These are phyloP conservation scores for Hypolimnas misippus DNA, from an alignment of 2,888 invertebrate species.

Conservation along the genomic window DNA sequence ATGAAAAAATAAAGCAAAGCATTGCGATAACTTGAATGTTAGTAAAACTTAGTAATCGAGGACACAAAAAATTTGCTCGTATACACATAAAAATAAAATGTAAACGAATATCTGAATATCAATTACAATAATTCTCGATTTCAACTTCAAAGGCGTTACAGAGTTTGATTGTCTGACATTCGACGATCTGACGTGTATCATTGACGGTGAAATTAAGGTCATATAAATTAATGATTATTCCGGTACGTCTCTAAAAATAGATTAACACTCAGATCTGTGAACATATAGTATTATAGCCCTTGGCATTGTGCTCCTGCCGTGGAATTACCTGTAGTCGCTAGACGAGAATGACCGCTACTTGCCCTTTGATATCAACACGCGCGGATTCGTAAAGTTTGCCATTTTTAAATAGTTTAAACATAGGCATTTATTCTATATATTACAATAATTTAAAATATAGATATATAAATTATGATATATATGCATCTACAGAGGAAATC, in stretches of 20 bases:
- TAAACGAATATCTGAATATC: not conserved
- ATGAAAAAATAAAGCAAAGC: no score
- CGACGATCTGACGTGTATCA: not conserved
- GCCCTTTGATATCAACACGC: constrained; percentile 42
- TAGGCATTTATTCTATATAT: no score
- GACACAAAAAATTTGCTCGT: no score
- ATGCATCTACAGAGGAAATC: no score
- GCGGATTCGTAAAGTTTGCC: constrained; percentile 8
- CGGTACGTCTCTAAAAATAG: constrained; percentile 18
- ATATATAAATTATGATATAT: no score
- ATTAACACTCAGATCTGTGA: constrained; percentile 29
- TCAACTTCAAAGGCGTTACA: constrained; percentile 1
- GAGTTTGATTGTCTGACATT: not conserved
- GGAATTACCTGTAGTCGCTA: constrained; percentile 32
- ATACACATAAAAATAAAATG: no score
- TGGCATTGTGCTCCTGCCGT: constrained; percentile 38
- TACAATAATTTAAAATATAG: no score
- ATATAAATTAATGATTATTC: constrained; percentile 22
- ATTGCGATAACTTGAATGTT: no score
- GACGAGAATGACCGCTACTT: constrained; percentile 47
- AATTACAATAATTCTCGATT: not conserved
- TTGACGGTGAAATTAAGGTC: constrained; percentile 16
- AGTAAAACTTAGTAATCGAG: no score
- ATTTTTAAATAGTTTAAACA: not conserved
- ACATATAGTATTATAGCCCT: constrained; percentile 34